phyloP scores from a whole-genome alignment of 2,888 invertebrate species.

The Xiphydria camelus region DNA sequence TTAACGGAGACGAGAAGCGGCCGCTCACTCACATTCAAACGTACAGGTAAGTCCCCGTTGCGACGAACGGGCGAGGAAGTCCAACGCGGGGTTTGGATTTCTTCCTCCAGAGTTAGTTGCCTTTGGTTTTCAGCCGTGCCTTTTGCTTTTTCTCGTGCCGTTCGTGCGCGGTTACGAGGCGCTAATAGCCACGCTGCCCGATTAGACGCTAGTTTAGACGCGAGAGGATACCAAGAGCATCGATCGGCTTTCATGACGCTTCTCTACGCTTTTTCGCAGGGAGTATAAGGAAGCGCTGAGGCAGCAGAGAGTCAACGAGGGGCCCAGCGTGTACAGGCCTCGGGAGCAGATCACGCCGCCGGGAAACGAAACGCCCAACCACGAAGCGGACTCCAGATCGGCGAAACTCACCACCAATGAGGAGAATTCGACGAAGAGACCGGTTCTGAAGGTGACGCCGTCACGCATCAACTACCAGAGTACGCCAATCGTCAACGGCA shows the following conservation, averaged over 20 bases:
- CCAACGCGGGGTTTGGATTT: no score
- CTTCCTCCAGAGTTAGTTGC: no score
- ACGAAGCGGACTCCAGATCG: slow-evolving; percentile 35
- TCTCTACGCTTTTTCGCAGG: slow-evolving; percentile 65
- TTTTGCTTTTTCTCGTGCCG: no score
- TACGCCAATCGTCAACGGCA: slow-evolving; percentile 45
- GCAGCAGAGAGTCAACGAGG: slow-evolving; percentile 81
- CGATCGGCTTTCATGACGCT: slow-evolving; percentile 15
- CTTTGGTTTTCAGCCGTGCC: no score
- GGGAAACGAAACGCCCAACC: slow-evolving; percentile 40
- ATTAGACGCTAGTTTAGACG: slow-evolving; percentile 3
- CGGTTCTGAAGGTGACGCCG: slow-evolving; percentile 79
- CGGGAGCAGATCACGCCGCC: slow-evolving; percentile 66
- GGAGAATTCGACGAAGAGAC: slow-evolving; percentile 64
- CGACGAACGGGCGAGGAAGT: no score
- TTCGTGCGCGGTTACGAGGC: no score
- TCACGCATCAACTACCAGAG: slow-evolving; percentile 66
- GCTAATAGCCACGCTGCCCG: no score
- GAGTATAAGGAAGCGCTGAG: slow-evolving; percentile 90
- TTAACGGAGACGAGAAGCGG: slow-evolving; percentile 70
- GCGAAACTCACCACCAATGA: slow-evolving; percentile 43
- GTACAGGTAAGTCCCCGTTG: slow-evolving; percentile 76
- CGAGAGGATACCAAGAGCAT: no score
- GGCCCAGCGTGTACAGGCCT: slow-evolving; percentile 70
- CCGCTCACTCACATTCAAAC: slow-evolving; percentile 73